Evolutionary conservation across 2,797 vertebrate species (phyloP).

Genomic region (Catostomus latipinnis): DNA sequence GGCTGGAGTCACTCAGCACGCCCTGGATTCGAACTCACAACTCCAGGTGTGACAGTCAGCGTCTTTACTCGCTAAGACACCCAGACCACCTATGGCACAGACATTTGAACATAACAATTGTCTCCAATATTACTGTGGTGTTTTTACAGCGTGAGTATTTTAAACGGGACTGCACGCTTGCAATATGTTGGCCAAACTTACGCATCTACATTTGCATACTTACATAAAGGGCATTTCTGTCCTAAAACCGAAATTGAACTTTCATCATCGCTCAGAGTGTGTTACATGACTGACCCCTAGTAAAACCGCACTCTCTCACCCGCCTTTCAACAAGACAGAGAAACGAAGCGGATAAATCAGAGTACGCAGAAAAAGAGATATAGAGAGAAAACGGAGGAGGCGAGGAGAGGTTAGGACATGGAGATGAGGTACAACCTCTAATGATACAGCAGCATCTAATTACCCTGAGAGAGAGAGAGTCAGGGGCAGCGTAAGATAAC

Average conservation of each 20-base stretch:
- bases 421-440: slow-evolving; percentile 36
- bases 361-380: not conserved
- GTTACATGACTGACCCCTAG: not conserved
- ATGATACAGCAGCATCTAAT: slow-evolving; percentile 46
- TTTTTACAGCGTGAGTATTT: too few species aligned
- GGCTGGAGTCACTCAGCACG: too few species aligned
- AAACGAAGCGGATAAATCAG: slow-evolving; percentile 9
- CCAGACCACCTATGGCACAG: too few species aligned
- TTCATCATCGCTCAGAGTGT: not conserved
- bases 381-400: slow-evolving; percentile 6
- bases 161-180: not conserved
- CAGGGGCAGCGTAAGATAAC: slow-evolving; percentile 20
- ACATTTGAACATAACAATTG: too few species aligned
- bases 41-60: too few species aligned
- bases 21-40: too few species aligned
- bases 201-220: not conserved
- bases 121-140: too few species aligned
- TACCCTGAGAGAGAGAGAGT: not conserved
- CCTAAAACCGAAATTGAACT: not conserved
- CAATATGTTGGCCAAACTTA: not conserved
- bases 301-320: not conserved
- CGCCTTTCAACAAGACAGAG: not conserved
- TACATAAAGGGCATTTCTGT: not conserved
- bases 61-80: too few species aligned
- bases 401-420: slow-evolving; percentile 8